A percentile compares a stretch with the other conserved stretches of the same genome.
These are phyloP conservation scores for Cricetomys ansorgei DNA, from an alignment of 2,113 vertebrate species.

Conservation along the genomic window DNA sequence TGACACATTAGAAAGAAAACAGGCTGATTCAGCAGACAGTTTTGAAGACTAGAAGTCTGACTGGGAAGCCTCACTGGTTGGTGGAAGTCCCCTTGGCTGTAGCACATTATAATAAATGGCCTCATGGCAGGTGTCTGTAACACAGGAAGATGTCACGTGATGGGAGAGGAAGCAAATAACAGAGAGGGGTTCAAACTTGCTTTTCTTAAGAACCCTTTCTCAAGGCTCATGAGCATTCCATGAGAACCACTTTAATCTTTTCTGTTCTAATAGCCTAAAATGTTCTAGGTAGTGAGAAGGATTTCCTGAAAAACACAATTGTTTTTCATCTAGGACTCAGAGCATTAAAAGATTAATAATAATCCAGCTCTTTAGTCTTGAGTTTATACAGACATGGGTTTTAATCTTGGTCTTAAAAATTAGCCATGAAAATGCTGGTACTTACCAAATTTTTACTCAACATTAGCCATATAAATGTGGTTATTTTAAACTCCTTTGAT, in stretches of 20 bases:
- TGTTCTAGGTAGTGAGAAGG: neutral
- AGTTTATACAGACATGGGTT: neutral
- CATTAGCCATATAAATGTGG: neutral
- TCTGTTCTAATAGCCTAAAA: neutral
- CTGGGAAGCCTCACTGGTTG: neutral
- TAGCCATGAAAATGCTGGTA: neutral
- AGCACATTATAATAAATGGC: neutral
- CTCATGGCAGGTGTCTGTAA: neutral
- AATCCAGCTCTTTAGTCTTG: neutral
- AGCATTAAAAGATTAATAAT: neutral
- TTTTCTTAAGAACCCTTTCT: neutral
- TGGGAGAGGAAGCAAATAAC: neutral
- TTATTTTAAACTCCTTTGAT: slow-evolving; percentile 2
- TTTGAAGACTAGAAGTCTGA: neutral
- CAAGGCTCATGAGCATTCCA: neutral
- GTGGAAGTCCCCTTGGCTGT: neutral
- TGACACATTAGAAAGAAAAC: neutral
- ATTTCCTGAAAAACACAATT: neutral
- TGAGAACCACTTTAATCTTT: neutral
- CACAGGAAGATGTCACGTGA: neutral
- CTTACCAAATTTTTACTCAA: neutral
- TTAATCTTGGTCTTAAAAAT: slow-evolving; percentile 20
- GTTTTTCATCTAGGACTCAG: neutral
- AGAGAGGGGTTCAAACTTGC: neutral
- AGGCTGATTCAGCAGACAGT: neutral